A percentile compares a stretch with the other conserved stretches of the same genome.
These are phyloP conservation scores for Plebejus argus DNA, from an alignment of 2,888 invertebrate genomes.

Conservation along the genomic window DNA sequence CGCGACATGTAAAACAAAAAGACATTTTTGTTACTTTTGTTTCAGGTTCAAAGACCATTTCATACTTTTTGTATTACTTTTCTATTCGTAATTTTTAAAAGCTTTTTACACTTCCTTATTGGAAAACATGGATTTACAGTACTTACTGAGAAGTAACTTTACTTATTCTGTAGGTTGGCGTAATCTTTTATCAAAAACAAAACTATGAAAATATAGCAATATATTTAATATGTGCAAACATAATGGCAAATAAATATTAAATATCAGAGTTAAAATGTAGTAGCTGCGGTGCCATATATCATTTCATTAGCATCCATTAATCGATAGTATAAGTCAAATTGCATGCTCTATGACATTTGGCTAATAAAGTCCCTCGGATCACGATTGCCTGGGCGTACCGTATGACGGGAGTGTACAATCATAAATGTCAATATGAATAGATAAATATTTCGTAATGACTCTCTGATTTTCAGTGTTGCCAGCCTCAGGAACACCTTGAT, in stretches of 20 bases:
- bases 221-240: too few relatives aligned
- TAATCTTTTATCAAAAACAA: too few relatives aligned
- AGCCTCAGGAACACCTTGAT: slow-evolving; percentile 3
- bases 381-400: slow-evolving; percentile 35
- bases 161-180: too few relatives aligned
- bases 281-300: slow-evolving; percentile 40
- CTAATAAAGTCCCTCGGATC: slow-evolving; percentile 38
- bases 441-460: slow-evolving; percentile 26
- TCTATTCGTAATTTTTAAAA: slow-evolving; percentile 6
- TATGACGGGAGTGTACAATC: slow-evolving; percentile 42
- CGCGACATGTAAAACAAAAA: slow-evolving; percentile 46
- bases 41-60: slow-evolving; percentile 38
- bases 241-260: slow-evolving; percentile 7
- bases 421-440: slow-evolving; percentile 43
- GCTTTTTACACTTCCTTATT: slow-evolving; percentile 35
- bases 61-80: slow-evolving; percentile 21
- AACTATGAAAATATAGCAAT: too few relatives aligned
- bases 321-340: slow-evolving; percentile 40
- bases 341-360: slow-evolving; percentile 35
- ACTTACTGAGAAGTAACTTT: not conserved
- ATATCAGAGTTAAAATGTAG: slow-evolving; percentile 26
- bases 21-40: slow-evolving; percentile 41
- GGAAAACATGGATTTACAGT: not conserved
- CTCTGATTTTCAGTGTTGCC: slow-evolving; percentile 22
- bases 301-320: slow-evolving; percentile 44